These are phyloP conservation scores for Opisthograptis luteolata DNA, from an alignment of 2,888 invertebrate genomes.

Conservation along the genomic window DNA sequence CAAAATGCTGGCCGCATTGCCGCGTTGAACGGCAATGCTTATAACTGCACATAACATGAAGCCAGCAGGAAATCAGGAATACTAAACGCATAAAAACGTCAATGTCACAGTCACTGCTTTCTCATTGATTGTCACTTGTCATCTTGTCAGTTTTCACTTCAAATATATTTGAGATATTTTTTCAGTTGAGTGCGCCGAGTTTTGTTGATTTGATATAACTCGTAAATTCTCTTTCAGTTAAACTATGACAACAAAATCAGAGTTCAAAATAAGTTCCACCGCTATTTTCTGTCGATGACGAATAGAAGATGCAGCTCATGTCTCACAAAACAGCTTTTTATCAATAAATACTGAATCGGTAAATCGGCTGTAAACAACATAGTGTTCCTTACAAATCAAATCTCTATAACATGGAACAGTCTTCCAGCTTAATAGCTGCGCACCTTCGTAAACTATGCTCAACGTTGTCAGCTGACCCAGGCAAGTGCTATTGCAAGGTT, in stretches of 20 bases:
- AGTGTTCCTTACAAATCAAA: not conserved
- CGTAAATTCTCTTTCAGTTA: too few relatives aligned
- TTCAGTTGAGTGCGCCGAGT: too few relatives aligned
- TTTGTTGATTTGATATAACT: too few relatives aligned
- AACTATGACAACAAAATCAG: not conserved
- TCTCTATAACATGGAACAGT: constrained; percentile 55
- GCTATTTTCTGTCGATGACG: not conserved
- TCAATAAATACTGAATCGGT: not conserved
- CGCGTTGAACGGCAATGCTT: too few relatives aligned
- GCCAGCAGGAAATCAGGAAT: too few relatives aligned
- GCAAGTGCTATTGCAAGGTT: constrained; percentile 42
- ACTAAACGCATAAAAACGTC: too few relatives aligned
- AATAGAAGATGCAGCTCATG: not conserved
- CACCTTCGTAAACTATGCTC: constrained; percentile 73
- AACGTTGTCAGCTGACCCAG: constrained; percentile 72
- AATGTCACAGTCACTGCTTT: too few relatives aligned
- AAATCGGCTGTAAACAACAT: not conserved
- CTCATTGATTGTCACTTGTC: too few relatives aligned
- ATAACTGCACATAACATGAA: too few relatives aligned
- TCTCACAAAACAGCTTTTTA: not conserved
- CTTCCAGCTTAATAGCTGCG: constrained; percentile 58
- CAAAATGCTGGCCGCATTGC: too few relatives aligned
- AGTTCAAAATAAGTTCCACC: not conserved
- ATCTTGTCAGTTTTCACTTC: too few relatives aligned
- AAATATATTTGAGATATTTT: too few relatives aligned